Conservation (phyloP, 2,113 vertebrate species). For the Condylura cristata region DNA sequence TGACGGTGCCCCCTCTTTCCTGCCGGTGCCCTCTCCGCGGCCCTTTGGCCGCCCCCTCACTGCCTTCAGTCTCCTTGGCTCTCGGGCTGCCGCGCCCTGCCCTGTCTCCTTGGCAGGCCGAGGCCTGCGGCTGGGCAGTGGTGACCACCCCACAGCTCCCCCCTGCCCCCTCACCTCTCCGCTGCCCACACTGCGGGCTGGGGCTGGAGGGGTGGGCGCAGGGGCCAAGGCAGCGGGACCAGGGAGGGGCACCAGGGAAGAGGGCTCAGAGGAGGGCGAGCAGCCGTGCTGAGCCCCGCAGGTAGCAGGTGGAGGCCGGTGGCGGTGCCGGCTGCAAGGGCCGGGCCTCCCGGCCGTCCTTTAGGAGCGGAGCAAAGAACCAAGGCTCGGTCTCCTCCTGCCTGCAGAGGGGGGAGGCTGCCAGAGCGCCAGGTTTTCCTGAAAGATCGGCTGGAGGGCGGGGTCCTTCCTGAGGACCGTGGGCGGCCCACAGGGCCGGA, state of each 20-base stretch:
- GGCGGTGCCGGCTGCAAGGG: too few relatives aligned
- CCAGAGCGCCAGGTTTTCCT: not conserved
- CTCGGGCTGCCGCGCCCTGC: too few relatives aligned
- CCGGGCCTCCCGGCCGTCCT: too few relatives aligned
- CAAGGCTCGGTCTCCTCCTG: too few relatives aligned
- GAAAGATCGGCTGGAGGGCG: not conserved
- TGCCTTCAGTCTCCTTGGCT: not conserved
- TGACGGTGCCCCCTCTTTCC: constrained; percentile 3
- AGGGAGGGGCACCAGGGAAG: too few relatives aligned
- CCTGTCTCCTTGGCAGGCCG: too few relatives aligned
- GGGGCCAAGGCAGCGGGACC: not conserved
- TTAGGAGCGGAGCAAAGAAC: not conserved
- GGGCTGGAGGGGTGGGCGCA: not conserved
- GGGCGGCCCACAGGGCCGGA: not conserved
- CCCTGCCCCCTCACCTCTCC: not conserved
- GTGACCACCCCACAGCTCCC: not conserved
- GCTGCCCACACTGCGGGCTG: too few relatives aligned
- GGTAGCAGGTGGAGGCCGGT: too few relatives aligned
- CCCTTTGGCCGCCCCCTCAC: not conserved
- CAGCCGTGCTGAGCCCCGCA: too few relatives aligned
- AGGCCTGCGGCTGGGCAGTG: not conserved
- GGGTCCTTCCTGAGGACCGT: not conserved
- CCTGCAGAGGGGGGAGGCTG: not conserved
- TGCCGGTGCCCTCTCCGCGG: not conserved
- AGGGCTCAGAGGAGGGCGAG: not conserved